phyloP scores from a whole-genome alignment of 2,797 vertebrate genomes.

The Ptychobarbus kaznakovi region DNA sequence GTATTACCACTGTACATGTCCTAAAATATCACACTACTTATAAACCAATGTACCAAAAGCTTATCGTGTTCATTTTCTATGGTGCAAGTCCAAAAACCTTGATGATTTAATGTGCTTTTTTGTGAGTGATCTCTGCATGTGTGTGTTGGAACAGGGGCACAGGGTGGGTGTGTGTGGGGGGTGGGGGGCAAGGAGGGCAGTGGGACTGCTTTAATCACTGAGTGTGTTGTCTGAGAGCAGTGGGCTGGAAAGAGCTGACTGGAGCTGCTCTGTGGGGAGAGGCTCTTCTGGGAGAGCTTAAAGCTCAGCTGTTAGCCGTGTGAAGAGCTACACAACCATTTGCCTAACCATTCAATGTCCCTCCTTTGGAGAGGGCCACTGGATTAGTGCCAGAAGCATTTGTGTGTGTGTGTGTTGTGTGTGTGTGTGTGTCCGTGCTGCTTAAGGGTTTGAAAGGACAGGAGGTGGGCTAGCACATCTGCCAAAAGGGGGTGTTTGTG shows the following conservation, averaged over 20 bases:
- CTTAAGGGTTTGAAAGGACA: conserved; percentile 47
- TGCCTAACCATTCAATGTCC: conserved; percentile 47
- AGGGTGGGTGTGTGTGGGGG: conserved; percentile 46
- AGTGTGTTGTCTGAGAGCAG: conserved; percentile 52
- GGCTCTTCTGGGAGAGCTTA: conserved; percentile 81
- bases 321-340: conserved; percentile 64
- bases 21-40: not conserved
- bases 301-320: conserved; percentile 78
- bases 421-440: conserved; percentile 7
- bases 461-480: conserved; percentile 54
- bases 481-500: conserved; percentile 40
- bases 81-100: not conserved
- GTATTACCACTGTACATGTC: not conserved
- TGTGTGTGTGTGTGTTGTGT: conserved; percentile 15
- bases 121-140: not conserved
- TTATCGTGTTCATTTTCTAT: not conserved
- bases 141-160: not conserved
- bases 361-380: conserved; percentile 53
- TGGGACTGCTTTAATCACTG: conserved; percentile 51
- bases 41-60: not conserved
- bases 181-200: conserved; percentile 37
- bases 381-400: conserved; percentile 42
- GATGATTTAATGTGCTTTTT: not conserved
- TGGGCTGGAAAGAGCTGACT: conserved; percentile 44
- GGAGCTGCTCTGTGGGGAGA: conserved; percentile 65